Conservation (phyloP, 2,797 vertebrate genomes). For the Darevskia nairensis region DNA sequence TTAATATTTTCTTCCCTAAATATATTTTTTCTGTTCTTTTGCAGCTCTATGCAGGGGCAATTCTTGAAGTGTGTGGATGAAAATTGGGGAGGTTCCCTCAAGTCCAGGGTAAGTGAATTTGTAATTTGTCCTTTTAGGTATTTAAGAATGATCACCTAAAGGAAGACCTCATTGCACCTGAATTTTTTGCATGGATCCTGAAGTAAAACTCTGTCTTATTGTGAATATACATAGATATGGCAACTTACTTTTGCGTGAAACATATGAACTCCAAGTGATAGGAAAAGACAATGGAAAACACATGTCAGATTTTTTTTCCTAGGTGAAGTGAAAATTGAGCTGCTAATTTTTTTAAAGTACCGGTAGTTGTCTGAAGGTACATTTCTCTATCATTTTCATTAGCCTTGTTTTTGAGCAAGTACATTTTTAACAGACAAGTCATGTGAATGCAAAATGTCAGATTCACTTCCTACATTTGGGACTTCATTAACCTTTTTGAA, state of each 20-base stretch:
- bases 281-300: background rate
- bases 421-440: background rate
- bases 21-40: conserved; percentile 44
- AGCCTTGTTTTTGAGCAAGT: background rate
- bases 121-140: background rate
- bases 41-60: conserved; percentile 95
- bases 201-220: conserved; percentile 26
- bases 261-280: background rate
- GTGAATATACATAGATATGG: background rate
- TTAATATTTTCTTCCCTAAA: background rate
- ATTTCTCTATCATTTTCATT: background rate
- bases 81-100: conserved; percentile 99
- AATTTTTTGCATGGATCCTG: conserved; percentile 17
- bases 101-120: conserved; percentile 92
- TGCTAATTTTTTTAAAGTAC: background rate
- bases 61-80: conserved; percentile 99
- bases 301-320: background rate
- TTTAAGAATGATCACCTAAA: conserved; percentile 42
- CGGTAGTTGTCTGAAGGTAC: background rate
- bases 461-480: background rate
- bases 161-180: conserved; percentile 23
- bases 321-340: background rate
- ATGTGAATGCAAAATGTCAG: background rate
- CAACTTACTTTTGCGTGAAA: background rate
- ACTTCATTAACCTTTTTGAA: background rate